Conservation (phyloP, 2,113 vertebrate species). For the Otolemur garnettii region DNA sequence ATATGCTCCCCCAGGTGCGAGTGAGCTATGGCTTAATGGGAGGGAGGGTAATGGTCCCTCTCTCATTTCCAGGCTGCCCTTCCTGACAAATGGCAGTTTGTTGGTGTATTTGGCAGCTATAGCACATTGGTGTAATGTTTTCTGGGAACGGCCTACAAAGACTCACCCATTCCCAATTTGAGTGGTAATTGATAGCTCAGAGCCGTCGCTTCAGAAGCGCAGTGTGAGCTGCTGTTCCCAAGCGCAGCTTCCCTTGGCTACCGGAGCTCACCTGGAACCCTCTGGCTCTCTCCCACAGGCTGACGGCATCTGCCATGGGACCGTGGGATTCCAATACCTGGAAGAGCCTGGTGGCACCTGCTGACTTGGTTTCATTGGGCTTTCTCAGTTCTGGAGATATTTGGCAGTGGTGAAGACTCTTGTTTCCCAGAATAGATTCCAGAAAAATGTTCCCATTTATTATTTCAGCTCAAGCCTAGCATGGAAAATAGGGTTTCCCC, state of each 20-base stretch:
- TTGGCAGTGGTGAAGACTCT: not conserved
- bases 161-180: not conserved
- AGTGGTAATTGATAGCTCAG: not conserved
- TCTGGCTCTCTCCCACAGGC: accelerated
- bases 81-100: not conserved
- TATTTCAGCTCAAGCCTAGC: not conserved
- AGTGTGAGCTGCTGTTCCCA: not conserved
- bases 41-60: not conserved
- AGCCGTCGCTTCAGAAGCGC: not conserved
- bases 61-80: not conserved
- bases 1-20: not conserved
- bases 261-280: not conserved
- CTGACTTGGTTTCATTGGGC: not conserved
- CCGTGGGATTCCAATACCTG: not conserved
- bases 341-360: not conserved
- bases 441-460: not conserved
- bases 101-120: not conserved
- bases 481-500: not conserved
- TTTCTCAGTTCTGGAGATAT: not conserved
- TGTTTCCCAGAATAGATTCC: not conserved
- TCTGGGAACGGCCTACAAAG: not conserved
- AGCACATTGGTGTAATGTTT: not conserved
- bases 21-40: not conserved
- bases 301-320: not conserved
- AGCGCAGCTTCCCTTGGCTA: not conserved